These are phyloP conservation scores for Macrobrachium nipponense DNA, from an alignment of 1,140 invertebrate genomes.

Conservation along the genomic window DNA sequence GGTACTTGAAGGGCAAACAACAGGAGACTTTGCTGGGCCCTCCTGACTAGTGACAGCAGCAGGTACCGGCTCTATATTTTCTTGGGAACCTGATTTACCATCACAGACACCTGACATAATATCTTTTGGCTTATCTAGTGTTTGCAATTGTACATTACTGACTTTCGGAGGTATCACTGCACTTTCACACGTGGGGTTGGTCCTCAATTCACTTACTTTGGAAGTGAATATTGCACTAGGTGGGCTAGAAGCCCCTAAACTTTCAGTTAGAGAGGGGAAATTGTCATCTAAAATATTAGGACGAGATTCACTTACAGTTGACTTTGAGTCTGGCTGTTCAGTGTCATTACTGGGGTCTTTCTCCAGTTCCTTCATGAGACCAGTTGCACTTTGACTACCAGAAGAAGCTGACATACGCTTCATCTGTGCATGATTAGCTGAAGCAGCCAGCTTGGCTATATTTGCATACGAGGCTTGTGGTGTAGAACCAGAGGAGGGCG, in stretches of 20 bases:
- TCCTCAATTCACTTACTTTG: constrained; percentile 36
- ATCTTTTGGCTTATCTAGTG: too few species aligned
- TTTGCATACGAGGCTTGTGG: constrained; percentile 63
- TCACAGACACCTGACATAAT: constrained; percentile 1
- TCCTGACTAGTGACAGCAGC: too few species aligned
- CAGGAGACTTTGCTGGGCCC: constrained; percentile 2
- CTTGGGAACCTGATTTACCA: too few species aligned
- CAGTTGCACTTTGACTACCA: constrained; percentile 9
- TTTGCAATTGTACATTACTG: not conserved
- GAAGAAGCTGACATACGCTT: constrained; percentile 41
- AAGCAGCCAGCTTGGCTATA: constrained; percentile 62
- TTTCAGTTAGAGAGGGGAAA: constrained; percentile 51
- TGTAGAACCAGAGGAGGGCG: constrained; percentile 61
- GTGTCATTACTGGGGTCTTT: constrained; percentile 23
- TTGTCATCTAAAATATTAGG: constrained; percentile 57
- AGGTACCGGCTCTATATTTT: too few species aligned
- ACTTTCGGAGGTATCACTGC: constrained; percentile 15
- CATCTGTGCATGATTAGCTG: constrained; percentile 59
- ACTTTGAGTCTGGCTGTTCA: constrained; percentile 19
- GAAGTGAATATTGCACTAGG: constrained; percentile 34
- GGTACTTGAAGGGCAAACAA: constrained; percentile 10
- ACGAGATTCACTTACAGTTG: constrained; percentile 30
- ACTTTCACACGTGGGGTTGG: constrained; percentile 23
- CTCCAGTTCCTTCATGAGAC: constrained; percentile 29
- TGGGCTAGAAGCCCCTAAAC: constrained; percentile 32